phyloP scores from a whole-genome alignment of 2,797 vertebrate genomes.

The Malacoraja senta region DNA sequence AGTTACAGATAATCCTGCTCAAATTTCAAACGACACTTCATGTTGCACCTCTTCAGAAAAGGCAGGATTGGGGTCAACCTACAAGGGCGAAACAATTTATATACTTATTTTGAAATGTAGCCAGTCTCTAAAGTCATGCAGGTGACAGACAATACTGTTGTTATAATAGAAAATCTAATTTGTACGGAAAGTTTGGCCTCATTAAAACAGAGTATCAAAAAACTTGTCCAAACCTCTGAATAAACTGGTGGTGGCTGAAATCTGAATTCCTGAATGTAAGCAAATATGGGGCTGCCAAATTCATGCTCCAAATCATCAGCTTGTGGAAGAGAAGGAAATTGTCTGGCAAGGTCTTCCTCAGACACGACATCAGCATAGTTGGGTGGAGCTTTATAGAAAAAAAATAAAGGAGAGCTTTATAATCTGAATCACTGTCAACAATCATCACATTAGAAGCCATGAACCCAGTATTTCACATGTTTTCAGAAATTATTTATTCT shows the following conservation, averaged over 20 bases:
- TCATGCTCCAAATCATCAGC: constrained; percentile 53
- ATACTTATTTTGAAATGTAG: constrained; percentile 1
- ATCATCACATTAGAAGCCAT: background rate
- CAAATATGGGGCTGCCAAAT: constrained; percentile 55
- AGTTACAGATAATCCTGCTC: constrained; percentile 42
- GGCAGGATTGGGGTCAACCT: constrained; percentile 63
- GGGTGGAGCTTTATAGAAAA: constrained; percentile 58
- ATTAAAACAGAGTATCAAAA: background rate
- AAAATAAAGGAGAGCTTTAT: background rate
- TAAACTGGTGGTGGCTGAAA: constrained; percentile 72
- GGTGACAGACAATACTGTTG: background rate
- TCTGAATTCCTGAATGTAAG: constrained; percentile 65
- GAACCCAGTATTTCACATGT: background rate
- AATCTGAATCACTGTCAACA: background rate
- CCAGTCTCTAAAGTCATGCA: background rate
- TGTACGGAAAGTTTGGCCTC: too few species aligned
- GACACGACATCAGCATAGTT: constrained; percentile 70
- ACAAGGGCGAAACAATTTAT: constrained; percentile 38
- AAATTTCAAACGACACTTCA: constrained; percentile 53
- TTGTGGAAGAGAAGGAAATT: constrained; percentile 50
- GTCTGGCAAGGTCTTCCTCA: constrained; percentile 62
- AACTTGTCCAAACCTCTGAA: constrained; percentile 61
- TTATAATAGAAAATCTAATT: background rate
- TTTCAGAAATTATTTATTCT: background rate
- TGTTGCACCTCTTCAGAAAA: constrained; percentile 52